These are phyloP conservation scores for Elachura formosa DNA, from an alignment of 2,113 vertebrate genomes.

Conservation along the genomic window DNA sequence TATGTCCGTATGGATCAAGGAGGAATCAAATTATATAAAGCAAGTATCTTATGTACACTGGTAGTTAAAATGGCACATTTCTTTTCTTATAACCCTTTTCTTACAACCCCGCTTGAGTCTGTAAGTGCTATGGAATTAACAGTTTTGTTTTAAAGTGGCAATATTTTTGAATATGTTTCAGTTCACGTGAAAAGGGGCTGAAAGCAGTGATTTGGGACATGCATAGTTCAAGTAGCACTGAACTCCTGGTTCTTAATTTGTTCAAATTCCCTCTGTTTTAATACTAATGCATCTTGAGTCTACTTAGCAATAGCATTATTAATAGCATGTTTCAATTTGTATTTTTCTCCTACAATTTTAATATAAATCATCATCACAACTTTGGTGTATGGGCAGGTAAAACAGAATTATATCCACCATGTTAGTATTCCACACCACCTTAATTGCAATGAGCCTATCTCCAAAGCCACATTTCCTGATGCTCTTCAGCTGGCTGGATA, in stretches of 20 bases:
- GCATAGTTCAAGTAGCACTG: neutral
- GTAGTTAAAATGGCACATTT: neutral
- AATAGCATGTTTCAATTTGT: neutral
- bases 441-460: neutral
- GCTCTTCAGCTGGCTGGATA: neutral
- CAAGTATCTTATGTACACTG: neutral
- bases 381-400: neutral
- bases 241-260: neutral
- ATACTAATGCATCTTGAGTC: neutral
- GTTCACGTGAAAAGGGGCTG: neutral
- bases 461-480: neutral
- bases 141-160: neutral
- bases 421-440: neutral
- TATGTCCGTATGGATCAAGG: neutral
- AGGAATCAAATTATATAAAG: neutral
- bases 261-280: neutral
- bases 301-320: neutral
- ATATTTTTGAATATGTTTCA: constrained; percentile 4
- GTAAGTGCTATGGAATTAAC: neutral
- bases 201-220: neutral
- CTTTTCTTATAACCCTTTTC: neutral
- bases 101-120: neutral
- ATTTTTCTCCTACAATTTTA: neutral
- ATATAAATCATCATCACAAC: neutral
- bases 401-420: neutral